Base-by-base conservation (phyloP, 1,140 invertebrate genomes). In the Drosophila burlai region DNA sequence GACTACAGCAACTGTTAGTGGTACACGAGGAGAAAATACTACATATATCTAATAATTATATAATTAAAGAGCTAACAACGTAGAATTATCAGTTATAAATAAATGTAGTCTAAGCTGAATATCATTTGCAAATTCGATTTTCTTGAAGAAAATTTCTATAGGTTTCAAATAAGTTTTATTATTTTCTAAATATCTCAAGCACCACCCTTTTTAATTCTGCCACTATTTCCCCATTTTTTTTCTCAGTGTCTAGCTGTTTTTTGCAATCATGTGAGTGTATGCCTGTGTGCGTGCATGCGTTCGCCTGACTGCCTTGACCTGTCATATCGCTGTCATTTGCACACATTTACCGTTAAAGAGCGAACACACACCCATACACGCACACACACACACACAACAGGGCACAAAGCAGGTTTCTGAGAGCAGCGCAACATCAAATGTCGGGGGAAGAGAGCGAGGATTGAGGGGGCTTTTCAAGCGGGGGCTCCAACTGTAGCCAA, bases 301-400 rank as follows among this genome's bases (percentile, higher is more conserved):
- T 40, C 55, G 54, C 67, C 26, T 61, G 69, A 73, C 67, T 74
- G 62, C 69, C 76, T 85, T 84, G 81, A 76, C 81, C 63, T 86
- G 83, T 86, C 83, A 87, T 80, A 86, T 86, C 76, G 84, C 84
- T 89, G 84, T 87, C 84, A 87, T 77, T 87, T 75, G 77, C 81
- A 89, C 84, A 83, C 83, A 77, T 83, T 89, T 83, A 81, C 64
- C 76, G 84, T 83, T 89, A 81, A 89, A 78, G 81, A 83, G 76
- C 80, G 45, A 46, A 62, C 55, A 59, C 57, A 26, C 50, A 26
- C 46, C 43, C 10, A 43, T 49, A 52, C 45, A 61, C 16, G 18
- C 43, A 50, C n/a, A 40, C 38, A 11, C 2, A 29, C 21, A 0
- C 26, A 31, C 16, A 50, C 2, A 49, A 6, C 4, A 4, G 16